Evolutionary conservation across 2,797 vertebrate species (phyloP).

Genomic region (Aythya fuligula): DNA sequence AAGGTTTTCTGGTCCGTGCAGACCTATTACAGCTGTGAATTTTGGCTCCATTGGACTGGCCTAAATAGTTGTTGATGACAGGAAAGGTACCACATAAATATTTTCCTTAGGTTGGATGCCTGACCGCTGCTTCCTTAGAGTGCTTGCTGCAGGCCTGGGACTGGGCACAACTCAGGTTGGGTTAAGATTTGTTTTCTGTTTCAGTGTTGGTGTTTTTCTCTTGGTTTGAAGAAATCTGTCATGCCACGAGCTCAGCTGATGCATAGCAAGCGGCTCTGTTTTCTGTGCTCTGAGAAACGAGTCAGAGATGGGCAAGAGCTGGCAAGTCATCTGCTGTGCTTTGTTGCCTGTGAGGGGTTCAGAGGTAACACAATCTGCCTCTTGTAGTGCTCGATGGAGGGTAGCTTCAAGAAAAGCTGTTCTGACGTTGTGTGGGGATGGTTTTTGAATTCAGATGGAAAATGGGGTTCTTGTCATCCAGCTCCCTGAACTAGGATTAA

Average conservation of each 20-base stretch:
- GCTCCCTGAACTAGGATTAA: neutral
- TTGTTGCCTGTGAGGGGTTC: neutral
- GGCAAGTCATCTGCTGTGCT: conserved; percentile 4
- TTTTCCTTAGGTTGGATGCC: neutral
- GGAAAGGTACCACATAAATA: neutral
- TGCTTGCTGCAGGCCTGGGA: neutral
- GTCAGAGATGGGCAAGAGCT: neutral
- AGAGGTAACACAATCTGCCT: neutral
- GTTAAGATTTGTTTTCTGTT: neutral
- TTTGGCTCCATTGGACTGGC: neutral
- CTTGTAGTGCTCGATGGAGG: neutral
- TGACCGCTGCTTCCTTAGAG: neutral
- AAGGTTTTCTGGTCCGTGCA: neutral
- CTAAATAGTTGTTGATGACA: neutral
- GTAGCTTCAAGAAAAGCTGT: neutral
- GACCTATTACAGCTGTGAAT: neutral
- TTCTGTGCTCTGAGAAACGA: conserved; percentile 8
- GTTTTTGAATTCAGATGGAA: neutral
- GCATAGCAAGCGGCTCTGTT: neutral
- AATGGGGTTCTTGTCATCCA: neutral
- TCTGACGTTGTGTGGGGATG: neutral
- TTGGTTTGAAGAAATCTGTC: neutral
- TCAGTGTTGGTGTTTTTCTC: neutral
- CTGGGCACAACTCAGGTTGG: neutral
- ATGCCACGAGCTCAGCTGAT: neutral